Evolutionary conservation across 2,797 vertebrate species (phyloP).

Genomic region (Iguana delicatissima): DNA sequence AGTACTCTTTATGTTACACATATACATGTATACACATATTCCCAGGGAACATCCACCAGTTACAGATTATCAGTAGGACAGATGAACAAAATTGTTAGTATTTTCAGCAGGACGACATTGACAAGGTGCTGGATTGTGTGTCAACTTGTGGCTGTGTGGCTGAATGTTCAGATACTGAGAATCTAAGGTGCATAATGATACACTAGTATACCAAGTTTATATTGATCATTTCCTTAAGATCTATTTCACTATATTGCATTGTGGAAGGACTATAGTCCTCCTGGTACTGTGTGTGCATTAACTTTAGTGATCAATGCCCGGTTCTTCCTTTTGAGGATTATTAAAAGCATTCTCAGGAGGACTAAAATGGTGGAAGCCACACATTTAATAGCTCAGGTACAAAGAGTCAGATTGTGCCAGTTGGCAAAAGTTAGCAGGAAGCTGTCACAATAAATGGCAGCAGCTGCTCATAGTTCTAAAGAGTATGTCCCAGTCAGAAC

Average conservation of each 20-base stretch:
- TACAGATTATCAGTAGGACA: not conserved
- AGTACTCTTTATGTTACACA: not conserved
- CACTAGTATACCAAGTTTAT: constrained; percentile 41
- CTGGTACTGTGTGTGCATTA: constrained; percentile 74
- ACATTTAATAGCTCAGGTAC: constrained; percentile 92
- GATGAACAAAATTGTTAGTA: not conserved
- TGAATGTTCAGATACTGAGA: constrained; percentile 24
- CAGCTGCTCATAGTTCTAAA: constrained; percentile 99
- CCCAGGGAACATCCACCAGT: not conserved
- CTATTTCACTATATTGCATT: constrained; percentile 63
- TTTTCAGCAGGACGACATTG: not conserved
- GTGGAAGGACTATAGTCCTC: constrained; percentile 73
- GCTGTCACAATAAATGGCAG: constrained; percentile 99
- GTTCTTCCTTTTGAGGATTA: constrained; percentile 82
- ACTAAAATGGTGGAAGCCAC: constrained; percentile 89
- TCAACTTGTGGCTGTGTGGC: not conserved
- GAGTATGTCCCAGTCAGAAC: constrained; percentile 99
- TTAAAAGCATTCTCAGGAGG: constrained; percentile 83
- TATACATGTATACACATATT: not conserved
- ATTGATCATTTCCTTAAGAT: constrained; percentile 52
- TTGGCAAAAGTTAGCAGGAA: constrained; percentile 99
- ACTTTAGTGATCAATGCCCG: constrained; percentile 82
- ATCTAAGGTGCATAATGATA: constrained; percentile 32
- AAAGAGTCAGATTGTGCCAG: constrained; percentile 96
- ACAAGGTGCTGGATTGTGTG: constrained; percentile 41